These are phyloP conservation scores for Cryptocephalus moraei DNA, from an alignment of 2,888 invertebrate genomes.

Conservation along the genomic window DNA sequence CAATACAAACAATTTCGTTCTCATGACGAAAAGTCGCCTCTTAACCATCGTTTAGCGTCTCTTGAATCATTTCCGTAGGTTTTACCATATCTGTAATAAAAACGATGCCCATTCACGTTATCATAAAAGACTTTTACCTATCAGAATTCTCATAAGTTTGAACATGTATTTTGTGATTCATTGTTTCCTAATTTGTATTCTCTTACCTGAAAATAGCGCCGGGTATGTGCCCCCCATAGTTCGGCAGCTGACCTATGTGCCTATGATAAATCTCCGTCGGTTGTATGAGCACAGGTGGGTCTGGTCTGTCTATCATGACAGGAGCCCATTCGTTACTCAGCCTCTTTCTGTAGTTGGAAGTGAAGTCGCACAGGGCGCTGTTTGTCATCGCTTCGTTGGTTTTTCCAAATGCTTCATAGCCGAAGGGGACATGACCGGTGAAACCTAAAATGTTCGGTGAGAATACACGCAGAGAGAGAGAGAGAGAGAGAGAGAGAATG, in stretches of 20 bases:
- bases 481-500: too few species aligned
- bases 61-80: slow-evolving; percentile 65
- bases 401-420: slow-evolving; percentile 53
- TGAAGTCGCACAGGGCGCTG: slow-evolving; percentile 64
- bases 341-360: slow-evolving; percentile 60
- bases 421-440: slow-evolving; percentile 56
- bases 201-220: slow-evolving; percentile 57
- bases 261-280: slow-evolving; percentile 59
- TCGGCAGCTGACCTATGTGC: slow-evolving; percentile 63
- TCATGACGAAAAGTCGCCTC: slow-evolving; percentile 46
- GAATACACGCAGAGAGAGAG: too few species aligned
- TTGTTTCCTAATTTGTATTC: slow-evolving; percentile 3
- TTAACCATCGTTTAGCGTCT: slow-evolving; percentile 64
- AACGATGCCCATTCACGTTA: too few species aligned
- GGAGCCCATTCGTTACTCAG: slow-evolving; percentile 69
- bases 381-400: slow-evolving; percentile 55
- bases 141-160: too few species aligned
- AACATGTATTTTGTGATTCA: too few species aligned
- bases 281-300: slow-evolving; percentile 42
- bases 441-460: slow-evolving; percentile 40
- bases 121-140: too few species aligned
- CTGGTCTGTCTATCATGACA: slow-evolving; percentile 44
- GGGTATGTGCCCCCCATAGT: slow-evolving; percentile 70
- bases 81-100: slow-evolving; percentile 53
- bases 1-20: too few species aligned